Base-by-base conservation (phyloP, 2,888 invertebrate genomes). In the Diplazon laetatorius region DNA sequence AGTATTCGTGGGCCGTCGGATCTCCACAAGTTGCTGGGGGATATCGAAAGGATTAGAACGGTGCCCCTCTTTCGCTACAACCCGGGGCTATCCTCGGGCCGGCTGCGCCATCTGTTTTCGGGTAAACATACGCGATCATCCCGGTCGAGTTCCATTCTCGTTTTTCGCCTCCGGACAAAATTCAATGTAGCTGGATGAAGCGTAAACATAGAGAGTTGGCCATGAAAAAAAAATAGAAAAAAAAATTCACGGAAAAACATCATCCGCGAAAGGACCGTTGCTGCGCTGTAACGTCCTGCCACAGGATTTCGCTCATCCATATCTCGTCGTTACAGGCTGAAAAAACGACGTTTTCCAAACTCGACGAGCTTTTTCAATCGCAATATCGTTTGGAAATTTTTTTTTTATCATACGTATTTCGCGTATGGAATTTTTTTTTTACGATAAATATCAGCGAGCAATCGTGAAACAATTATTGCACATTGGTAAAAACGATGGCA, bases 61-160 rank as follows among this genome's bases (percentile, higher is more conserved):
- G 82, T 66, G 75, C 84, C 82, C 84, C 83, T 80, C 82, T 86
- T 82, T 83, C 50, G 82, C 82, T 82, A 84, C 84, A 82, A 76
- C 87, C 86, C 80, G 81, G 80, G 85, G 87, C 87, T 79, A 80
- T 87, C 83, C 84, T 84, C 86, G 78, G 63, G 78, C 68, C 75
- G 85, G 84, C 84, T 85, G 85, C 86, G 87, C 88, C 88, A 88
- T 88, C 88, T 88, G 88, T 87, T 88, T 88, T 88, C 86, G 86
- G 86, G 88, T 87, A 88, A 88, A 88, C 87, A 88, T 80, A 84
- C 85, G 83, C 84, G 83, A 85, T 84, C 84, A 79, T 79, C 78
- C 78, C 68, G 74, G 71, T 60, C 82, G 84, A 83, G 87, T 87
- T 85, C 84, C 85, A 86, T 86, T 85, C 85, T 82, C 84, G 84